A percentile compares a stretch with the other conserved stretches of the same genome.
These are phyloP conservation scores for Dendrolimus punctatus DNA, from an alignment of 1,140 invertebrate species.

Conservation along the genomic window DNA sequence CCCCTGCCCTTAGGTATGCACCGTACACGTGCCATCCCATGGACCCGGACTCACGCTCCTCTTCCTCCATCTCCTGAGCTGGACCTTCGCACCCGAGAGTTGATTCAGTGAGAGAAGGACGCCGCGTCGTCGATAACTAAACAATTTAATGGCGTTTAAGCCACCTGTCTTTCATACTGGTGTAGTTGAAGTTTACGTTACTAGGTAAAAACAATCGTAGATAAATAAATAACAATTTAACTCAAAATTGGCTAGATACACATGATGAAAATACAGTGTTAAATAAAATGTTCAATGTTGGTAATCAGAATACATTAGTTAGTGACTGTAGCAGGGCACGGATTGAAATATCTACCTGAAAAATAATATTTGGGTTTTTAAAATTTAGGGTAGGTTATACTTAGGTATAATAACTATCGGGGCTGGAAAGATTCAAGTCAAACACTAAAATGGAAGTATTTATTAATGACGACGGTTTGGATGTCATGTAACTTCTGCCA, in stretches of 20 bases:
- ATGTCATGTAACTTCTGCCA: too few relatives aligned
- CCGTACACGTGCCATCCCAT: slow-evolving; percentile 64
- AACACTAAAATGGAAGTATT: too few relatives aligned
- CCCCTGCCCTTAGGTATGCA: slow-evolving; percentile 61
- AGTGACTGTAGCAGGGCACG: too few relatives aligned
- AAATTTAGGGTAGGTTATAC: too few relatives aligned
- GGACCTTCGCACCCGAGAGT: slow-evolving; percentile 40
- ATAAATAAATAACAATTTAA: neutral
- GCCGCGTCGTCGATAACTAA: slow-evolving; percentile 51
- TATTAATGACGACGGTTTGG: too few relatives aligned
- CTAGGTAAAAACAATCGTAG: neutral
- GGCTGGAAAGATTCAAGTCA: too few relatives aligned
- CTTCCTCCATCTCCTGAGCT: slow-evolving; percentile 64
- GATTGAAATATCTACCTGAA: too few relatives aligned
- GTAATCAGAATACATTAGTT: too few relatives aligned
- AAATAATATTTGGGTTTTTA: too few relatives aligned
- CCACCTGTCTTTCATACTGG: neutral
- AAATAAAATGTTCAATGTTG: neutral
- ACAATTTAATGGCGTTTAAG: neutral
- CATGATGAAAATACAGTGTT: neutral
- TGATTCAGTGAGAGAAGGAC: slow-evolving; percentile 51
- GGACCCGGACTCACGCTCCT: slow-evolving; percentile 68
- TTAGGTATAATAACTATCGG: too few relatives aligned
- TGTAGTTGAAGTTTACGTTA: neutral
- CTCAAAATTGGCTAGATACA: too few relatives aligned